A percentile compares a stretch with the other conserved stretches of the same genome.
phyloP scores from a whole-genome alignment of 2,888 invertebrate genomes.

The Acrocyrtus sp. region DNA sequence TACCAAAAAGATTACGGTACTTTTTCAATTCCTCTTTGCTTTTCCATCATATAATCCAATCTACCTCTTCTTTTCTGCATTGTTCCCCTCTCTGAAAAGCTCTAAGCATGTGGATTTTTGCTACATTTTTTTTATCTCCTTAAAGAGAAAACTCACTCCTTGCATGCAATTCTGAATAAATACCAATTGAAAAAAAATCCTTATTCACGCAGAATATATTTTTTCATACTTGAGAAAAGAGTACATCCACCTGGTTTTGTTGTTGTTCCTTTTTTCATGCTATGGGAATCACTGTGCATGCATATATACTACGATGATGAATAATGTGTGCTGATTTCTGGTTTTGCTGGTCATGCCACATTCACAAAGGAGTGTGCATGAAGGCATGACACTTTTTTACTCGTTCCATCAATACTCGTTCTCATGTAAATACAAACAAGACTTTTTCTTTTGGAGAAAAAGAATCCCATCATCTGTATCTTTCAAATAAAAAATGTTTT shows the following conservation, averaged over 20 bases:
- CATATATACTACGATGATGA: conserved; percentile 21
- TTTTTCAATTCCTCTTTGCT: conserved; percentile 35
- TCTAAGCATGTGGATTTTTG: too few relatives aligned
- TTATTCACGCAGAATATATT: conserved; percentile 47
- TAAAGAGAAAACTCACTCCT: conserved; percentile 43
- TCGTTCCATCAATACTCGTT: too few relatives aligned
- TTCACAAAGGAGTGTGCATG: conserved; percentile 27
- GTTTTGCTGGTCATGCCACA: conserved; percentile 49
- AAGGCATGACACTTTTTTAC: conserved; percentile 37
- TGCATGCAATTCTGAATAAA: conserved; percentile 40
- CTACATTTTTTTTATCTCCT: too few relatives aligned
- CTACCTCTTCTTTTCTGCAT: too few relatives aligned
- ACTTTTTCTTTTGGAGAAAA: conserved; percentile 45
- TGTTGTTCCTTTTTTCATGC: conserved; percentile 17
- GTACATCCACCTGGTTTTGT: conserved; percentile 47
- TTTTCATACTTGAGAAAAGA: conserved; percentile 42
- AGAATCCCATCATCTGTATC: too few relatives aligned
- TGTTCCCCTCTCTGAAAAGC: too few relatives aligned
- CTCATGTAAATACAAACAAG: too few relatives aligned
- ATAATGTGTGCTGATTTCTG: conserved; percentile 44
- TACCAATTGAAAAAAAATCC: conserved; percentile 32
- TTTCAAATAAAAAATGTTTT: too few relatives aligned
- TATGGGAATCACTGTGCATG: background rate
- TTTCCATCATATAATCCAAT: too few relatives aligned
- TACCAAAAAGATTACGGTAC: conserved; percentile 50